Base-by-base conservation (phyloP, 2,113 vertebrate species). In the Melanotaenia duboulayi region DNA sequence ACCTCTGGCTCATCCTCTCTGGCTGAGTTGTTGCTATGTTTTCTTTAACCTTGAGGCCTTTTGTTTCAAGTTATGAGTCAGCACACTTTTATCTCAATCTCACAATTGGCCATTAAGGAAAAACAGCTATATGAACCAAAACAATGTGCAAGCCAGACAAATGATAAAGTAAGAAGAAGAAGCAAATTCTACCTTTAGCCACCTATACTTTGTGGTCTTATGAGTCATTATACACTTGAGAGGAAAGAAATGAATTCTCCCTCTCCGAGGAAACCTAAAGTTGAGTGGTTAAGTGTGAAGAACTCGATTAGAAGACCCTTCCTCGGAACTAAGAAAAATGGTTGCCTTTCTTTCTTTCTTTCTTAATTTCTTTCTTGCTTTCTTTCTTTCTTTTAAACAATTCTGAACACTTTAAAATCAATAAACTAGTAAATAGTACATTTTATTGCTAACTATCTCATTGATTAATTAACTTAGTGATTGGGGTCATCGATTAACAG, bases 11-110 rank as follows among this genome's bases (percentile, higher is more conserved):
- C 48, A 12, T 83, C 60, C 65, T 56, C 49, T 52, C 61, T 37
- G 40, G 16, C 28, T 72, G 57, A 22, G 50, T 74, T 85, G 65
- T 76, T 77, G 35, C 65, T 57, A 52, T 67, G 77, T 88, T 79
- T 77, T 67, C 39, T 84, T 74, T 73, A 80, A 89, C 87, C 90
- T 89, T 86, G 69, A 46, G 78, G 75, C 76, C 63, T 82, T 74
- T 79, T 70, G 55, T 84, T 80, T 80, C 58, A 65, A 79, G 76
- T 86, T 75, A 81, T 78, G 73, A 68, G 66, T 85, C 84, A 73
- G 71, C 64, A 65, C 66, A 67, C 76, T 60, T 81, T 71, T 82
- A 79, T 86, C 67, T 87, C 71, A 82, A 77, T 86, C 88, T 84
- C 54, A 61, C 42, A 55, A 74, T 75, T 76, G 72, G 22, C 63